Evolutionary conservation across 2,797 vertebrate genomes (phyloP), one percentile per base, ranked within the genome.

Genomic region (Malacoctenus gilli): DNA sequence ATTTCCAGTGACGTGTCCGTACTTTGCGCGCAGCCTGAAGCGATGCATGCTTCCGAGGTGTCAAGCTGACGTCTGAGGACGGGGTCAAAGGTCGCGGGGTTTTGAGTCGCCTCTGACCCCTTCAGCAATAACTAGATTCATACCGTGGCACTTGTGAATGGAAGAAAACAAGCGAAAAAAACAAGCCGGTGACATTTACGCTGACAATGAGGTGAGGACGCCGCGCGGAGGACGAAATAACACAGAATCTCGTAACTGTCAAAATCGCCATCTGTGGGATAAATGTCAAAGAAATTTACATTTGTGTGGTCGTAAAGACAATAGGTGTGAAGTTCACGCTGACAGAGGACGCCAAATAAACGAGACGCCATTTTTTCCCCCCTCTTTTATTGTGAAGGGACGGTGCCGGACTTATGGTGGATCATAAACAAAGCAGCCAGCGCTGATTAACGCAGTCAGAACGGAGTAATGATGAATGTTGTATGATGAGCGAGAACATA

Each of bases 401-500:
- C 41, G 21, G 22, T 18, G n/a, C 7, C 8, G 48, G 43, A 60
- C 47, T 1, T 23, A 51, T n/a, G 2, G 50, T 38, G 19, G 49
- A 54, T 60, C 66, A 53, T 59, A 74, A 57, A 54, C 58, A 48
- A 44, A 65, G 68, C 16, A 39, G 22, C 40, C 61, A 28, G 6
- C n/a, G 14, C 1, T 71, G 59, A 68, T 77, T 40, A 60, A 72
- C 59, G 30, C 3, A 20, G 19, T 59, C 19, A 16, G n/a, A 21
- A 16, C 20, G 10, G 8, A 65, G 25, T 19, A 14, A 25, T 68
- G 49, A 76, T 60, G 15, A 41, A 67, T 56, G 53, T 30, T 32
- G 18, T 44, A 39, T 66, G 37, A 66, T 42, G 54, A 43, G 38
- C 39, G 4, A 46, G 46, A 63, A 51, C 59, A 69, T 55, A 36